Evolutionary conservation across 1,140 invertebrate species (phyloP), one percentile per base, ranked within the genome.

Genomic region (Drosophila gunungcola): DNA sequence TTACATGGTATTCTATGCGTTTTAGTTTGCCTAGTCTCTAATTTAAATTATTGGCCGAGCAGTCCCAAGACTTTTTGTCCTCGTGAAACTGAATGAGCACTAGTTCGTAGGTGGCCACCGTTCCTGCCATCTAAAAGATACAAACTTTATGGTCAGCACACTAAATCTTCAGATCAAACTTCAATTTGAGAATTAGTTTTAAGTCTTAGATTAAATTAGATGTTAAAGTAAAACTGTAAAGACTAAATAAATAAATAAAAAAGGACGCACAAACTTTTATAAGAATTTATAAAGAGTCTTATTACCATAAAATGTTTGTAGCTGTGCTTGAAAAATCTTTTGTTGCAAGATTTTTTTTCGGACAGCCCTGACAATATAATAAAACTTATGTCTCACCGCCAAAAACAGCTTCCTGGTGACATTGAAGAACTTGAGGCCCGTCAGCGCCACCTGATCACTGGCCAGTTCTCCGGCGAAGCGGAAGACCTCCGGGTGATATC

Each of bases 21-120:
- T 32, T 32, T 6, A 6, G 5, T 7, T 32, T 1, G 29, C 29
- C 29, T 32, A 32, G 13, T n/a, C 54, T n/a, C 54, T 60, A 62
- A 9, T 25, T 10, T 12, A 27, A 7, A 13, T 12, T 32, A 2
- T 13, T n/a, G 11, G 12, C 9, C 11, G n/a, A 21, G 43, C 89
- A 91, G 49, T 76, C 67, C 84, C 84, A 91, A 29, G 64, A 48
- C 25, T 91, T 91, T 51, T 91, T 52, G 49, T 91, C 86, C 61
- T 91, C 90, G 29, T 91, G 86, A 45, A 91, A 91, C 64, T 91
- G 90, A 12, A 68, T 93, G 4, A 95, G 91, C 16, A 95, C 94
- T 6, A 95, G 83, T 88, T 95, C 95, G 57, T 95, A 95, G 1
- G 95, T 95, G 5, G 95, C 93, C 64, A 95, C 95, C 6, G 94